Base-by-base conservation (phyloP, 2,113 vertebrate genomes). In the Calyptomena viridis region DNA sequence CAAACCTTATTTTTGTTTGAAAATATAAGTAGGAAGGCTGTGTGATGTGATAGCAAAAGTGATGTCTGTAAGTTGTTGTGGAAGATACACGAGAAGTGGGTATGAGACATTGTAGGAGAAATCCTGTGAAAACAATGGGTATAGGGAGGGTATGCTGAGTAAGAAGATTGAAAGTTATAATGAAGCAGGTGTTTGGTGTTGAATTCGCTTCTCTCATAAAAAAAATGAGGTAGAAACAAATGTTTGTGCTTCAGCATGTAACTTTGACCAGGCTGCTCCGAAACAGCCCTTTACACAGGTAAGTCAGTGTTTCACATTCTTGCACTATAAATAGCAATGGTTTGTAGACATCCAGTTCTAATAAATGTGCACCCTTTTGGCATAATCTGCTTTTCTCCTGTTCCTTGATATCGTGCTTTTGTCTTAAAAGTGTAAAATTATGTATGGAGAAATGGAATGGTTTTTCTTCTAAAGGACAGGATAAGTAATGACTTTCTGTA, bases 281-380 rank as follows among this genome's bases (percentile, higher is more conserved):
- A 31, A 75, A 2, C 5, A 42, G 16, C 2, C 1, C 1, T 24
- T 86, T 33, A 3, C 3, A 1, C 44, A 8, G 23, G 20, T 7
- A 24, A 69, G 14, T 77, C 40, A 78, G 39, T 19, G 33, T 20
- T 71, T 46, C 3, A 6, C 0, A 0, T 44, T 79, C 50, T 64
- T 64, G 55, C 7, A 9, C 14, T 19, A 0, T 33, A 39, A 13
- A 20, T 30, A 10, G 20, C 5, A 46, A 9, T 44, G 27, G 8
- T 22, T 59, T 52, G 21, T 66, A 49, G 49, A 66, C 6, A 12
- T 62, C 17, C 59, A 56, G 8, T 11, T 93, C 4, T 56, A 55
- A 56, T 16, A 56, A 52, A 31, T n/a, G 21, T 25, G 6, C 23
- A 37, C 9, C 17, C 14, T 17, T 76, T 58, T 81, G 60, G 9